Conservation (phyloP, 1,140 invertebrate genomes). For the Dendrolimus kikuchii region DNA sequence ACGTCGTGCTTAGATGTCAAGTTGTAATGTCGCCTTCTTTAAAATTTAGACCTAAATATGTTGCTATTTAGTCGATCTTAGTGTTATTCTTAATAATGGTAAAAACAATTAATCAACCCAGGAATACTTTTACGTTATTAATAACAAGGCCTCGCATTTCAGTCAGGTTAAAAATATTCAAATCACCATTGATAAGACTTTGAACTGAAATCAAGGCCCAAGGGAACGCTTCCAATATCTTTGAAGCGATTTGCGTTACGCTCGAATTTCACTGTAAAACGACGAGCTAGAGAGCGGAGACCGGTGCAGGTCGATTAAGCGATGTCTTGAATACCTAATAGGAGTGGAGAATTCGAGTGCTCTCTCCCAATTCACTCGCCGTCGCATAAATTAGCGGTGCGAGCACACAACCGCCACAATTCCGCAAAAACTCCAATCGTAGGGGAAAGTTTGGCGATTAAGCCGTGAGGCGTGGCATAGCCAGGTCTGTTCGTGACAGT, state of each 20-base stretch:
- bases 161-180: background rate
- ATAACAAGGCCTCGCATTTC: no score
- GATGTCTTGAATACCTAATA: slow-evolving; percentile 61
- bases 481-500: slow-evolving; percentile 65
- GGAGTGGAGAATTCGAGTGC: slow-evolving; percentile 39
- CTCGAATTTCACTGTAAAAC: slow-evolving; percentile 33
- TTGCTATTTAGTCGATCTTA: no score
- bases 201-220: slow-evolving; percentile 18
- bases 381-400: slow-evolving; percentile 58
- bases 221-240: slow-evolving; percentile 25
- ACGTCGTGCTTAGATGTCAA: no score
- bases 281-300: slow-evolving; percentile 20
- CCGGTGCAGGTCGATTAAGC: slow-evolving; percentile 45
- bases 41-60: no score
- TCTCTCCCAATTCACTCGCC: slow-evolving; percentile 45
- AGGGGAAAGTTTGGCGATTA: slow-evolving; percentile 66
- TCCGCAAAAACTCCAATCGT: slow-evolving; percentile 67
- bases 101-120: no score
- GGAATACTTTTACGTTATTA: no score
- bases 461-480: slow-evolving; percentile 58
- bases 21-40: no score
- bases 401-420: slow-evolving; percentile 42
- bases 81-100: no score
- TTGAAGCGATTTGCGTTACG: slow-evolving; percentile 25
- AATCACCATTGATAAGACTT: slow-evolving; percentile 12